Evolutionary conservation across 2,797 vertebrate genomes (phyloP), one percentile per base, ranked within the genome.

Genomic region (Propithecus deckenii): DNA sequence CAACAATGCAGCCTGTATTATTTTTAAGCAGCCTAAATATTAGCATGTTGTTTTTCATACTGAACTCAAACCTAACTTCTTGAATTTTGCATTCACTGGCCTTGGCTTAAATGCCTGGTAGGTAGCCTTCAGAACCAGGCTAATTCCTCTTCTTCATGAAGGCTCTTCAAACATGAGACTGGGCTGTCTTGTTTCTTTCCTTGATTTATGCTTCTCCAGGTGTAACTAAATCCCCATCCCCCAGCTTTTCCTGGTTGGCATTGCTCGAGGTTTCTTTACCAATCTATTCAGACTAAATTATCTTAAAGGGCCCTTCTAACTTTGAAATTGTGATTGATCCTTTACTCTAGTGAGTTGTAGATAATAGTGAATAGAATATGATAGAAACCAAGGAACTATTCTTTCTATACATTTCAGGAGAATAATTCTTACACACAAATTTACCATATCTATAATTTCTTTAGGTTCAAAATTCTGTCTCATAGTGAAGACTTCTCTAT

Each of bases 381-480:
- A 55, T 6, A 71, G 86, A 46, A 90, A 69, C 28, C n/a, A 35
- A 86, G 55, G 38, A 78, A 46, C 25, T 75, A 15, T 22, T n/a
- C 46, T 89, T 75, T 78, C 18, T 76, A 7, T 96, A 15, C 15
- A 43, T 78, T 72, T 74, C 32, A 28, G 35, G 59, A 96, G 15
- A 89, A n/a, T 59, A 84, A 84, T 50, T 75, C 52, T 35, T 30
- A 84, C 55, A 71, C 6, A 32, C 12, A 72, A n/a, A 25, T 67
- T 80, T 59, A 46, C 50, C 22, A 48, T 75, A 61, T 46, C 61
- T 2, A 1, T 83, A 57, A 30, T 86, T 83, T 95, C 46, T 59
- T 63, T 74, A 89, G 46, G n/a, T 91, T 94, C 92, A 72, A n/a
- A 69, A 63, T 89, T 96, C 75, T 48, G 30, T 32, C 25, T 72